Base-by-base conservation (phyloP, 2,888 invertebrate species). In the Xanthia icteritia region DNA sequence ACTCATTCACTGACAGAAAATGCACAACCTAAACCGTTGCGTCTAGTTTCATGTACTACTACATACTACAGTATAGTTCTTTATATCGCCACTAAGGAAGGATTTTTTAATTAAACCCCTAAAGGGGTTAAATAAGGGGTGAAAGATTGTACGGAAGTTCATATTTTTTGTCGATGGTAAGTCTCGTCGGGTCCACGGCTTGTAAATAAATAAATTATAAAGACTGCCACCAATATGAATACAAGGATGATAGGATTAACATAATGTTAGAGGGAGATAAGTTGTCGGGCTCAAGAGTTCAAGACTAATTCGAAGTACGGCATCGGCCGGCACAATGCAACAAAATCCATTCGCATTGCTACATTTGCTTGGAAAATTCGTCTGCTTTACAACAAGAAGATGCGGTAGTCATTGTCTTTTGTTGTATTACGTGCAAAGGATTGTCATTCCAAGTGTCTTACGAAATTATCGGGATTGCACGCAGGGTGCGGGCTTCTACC, bases 361-460 rank as follows among this genome's bases (percentile, higher is more conserved):
- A 15, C 5, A 20, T 69, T 36, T 13, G 13, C 42, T 42, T 42
- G 23, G 20, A 8, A 66, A 36, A 72, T 72, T 72, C 11, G 2
- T 27, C 15, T 42, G 27, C 27, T 58, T 2, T 20, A 66, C 66
- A 65, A n/a, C 11, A 70, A 48, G n/a, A 48, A 66, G 42, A 39
- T 39, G 36, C 36, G 5, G 36, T 39, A 39, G 39, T 9, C 1
- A 9, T 31, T 23, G 5, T 48, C 39, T 45, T 45, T 45, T 15
- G 5, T 48, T 48, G 17, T 15, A 48, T 48, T 0, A 31, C 39
- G 13, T n/a, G 23, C 42, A 76, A 61, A 4, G 31, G 8, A 63
- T 61, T 75, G 31, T 31, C n/a, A 54, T 76, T 76, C 42, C 9
- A 17, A 54, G 23, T 42, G 31, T 17, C 6, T 31, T n/a, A 76